Percentiles rank a stretch among this genome's conserved stretches.
Conservation (phyloP, 1,140 invertebrate species). For the Drosophila guanche region DNA sequence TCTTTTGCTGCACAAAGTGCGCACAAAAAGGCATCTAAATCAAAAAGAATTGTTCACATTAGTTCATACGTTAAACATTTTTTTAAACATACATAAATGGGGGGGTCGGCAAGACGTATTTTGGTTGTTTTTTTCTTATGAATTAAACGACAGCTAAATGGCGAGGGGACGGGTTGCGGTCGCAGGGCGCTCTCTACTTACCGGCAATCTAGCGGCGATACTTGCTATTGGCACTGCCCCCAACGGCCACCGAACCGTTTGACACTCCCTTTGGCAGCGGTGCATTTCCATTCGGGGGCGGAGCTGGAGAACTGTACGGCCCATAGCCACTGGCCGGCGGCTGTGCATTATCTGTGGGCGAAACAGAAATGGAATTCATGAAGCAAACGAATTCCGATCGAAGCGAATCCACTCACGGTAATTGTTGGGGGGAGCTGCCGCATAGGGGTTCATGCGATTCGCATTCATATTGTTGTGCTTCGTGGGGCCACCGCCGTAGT, state of each 20-base stretch:
- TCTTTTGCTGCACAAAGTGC: constrained; percentile 58
- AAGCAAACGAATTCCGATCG: neutral
- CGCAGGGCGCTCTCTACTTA: constrained; percentile 46
- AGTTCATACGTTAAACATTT: constrained; percentile 48
- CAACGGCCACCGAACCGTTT: constrained; percentile 66
- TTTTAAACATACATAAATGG: constrained; percentile 46
- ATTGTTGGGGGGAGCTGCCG: constrained; percentile 61
- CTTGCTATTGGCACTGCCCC: constrained; percentile 70
- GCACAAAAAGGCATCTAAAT: constrained; percentile 83
- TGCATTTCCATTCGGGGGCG: constrained; percentile 57
- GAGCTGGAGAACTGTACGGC: constrained; percentile 56
- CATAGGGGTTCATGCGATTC: constrained; percentile 85
- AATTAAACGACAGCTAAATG: constrained; percentile 42
- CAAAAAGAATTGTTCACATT: constrained; percentile 75
- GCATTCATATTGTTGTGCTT: constrained; percentile 85
- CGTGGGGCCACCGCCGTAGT: constrained; percentile 88
- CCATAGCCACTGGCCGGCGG: constrained; percentile 50
- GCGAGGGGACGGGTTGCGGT: constrained; percentile 12
- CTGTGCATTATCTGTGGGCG: constrained; percentile 47
- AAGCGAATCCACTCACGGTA: constrained; percentile 50
- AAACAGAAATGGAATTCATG: neutral
- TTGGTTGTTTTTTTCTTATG: constrained; percentile 32
- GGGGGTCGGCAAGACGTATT: constrained; percentile 39
- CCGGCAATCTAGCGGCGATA: constrained; percentile 64
- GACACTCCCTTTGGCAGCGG: constrained; percentile 41